Conservation (phyloP, 2,888 invertebrate species). For the Carabus problematicus region DNA sequence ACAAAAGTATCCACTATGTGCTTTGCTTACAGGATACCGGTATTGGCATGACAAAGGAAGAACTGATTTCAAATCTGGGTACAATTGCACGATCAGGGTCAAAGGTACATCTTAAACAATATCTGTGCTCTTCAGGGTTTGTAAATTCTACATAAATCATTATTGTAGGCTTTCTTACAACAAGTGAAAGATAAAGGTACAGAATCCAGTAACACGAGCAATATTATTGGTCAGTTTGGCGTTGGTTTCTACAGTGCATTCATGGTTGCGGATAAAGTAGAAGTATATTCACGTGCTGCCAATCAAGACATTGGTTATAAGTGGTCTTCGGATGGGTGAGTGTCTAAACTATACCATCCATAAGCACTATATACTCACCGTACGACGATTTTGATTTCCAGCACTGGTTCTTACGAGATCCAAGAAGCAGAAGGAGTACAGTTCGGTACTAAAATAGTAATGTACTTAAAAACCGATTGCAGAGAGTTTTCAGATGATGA, state of each 20-base stretch:
- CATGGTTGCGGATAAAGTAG: constrained; percentile 95
- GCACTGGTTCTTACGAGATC: constrained; percentile 88
- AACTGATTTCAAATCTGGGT: constrained; percentile 88
- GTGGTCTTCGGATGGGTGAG: constrained; percentile 92
- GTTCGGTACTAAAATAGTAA: constrained; percentile 90
- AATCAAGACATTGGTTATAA: constrained; percentile 74
- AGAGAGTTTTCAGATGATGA: constrained; percentile 90
- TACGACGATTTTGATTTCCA: constrained; percentile 54
- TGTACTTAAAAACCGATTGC: constrained; percentile 87
- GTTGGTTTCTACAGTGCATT: constrained; percentile 98
- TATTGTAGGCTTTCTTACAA: constrained; percentile 78
- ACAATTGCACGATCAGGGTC: constrained; percentile 97
- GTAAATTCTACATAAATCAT: neutral
- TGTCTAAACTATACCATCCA: constrained; percentile 1
- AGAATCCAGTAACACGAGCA: constrained; percentile 66
- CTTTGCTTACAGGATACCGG: constrained; percentile 77
- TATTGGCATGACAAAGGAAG: constrained; percentile 94
- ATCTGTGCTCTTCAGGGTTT: constrained; percentile 11
- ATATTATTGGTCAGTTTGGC: constrained; percentile 96
- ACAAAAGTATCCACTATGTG: constrained; percentile 10
- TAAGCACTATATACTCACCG: neutral
- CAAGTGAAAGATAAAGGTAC: constrained; percentile 74
- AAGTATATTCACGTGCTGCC: constrained; percentile 85
- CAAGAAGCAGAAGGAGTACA: constrained; percentile 84
- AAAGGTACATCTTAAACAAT: constrained; percentile 67